These are phyloP conservation scores for Penelope pileata DNA, from an alignment of 2,113 vertebrate genomes.

Conservation along the genomic window DNA sequence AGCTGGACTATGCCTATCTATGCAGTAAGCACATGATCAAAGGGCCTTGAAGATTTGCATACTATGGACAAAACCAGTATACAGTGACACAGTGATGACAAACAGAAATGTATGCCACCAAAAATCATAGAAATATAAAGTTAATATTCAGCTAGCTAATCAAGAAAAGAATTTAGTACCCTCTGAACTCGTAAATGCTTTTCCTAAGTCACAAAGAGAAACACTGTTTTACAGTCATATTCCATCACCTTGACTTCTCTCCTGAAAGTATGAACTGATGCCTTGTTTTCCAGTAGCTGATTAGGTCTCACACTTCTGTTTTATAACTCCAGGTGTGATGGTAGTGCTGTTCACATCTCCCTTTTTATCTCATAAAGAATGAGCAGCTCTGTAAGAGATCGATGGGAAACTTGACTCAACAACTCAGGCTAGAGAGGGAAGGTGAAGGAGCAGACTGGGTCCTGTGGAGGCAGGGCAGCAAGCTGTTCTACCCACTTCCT, in stretches of 20 bases:
- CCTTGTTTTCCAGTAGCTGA: background rate
- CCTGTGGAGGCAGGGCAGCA: too few species aligned
- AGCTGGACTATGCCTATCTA: background rate
- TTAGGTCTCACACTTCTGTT: background rate
- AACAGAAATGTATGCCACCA: background rate
- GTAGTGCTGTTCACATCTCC: background rate
- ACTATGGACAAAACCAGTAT: background rate
- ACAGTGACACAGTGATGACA: background rate
- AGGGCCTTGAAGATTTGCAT: background rate
- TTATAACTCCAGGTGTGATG: background rate
- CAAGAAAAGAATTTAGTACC: background rate
- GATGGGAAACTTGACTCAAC: too few species aligned
- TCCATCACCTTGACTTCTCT: rapidly evolving
- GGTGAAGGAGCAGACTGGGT: too few species aligned
- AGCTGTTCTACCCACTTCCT: too few species aligned
- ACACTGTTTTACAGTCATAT: background rate
- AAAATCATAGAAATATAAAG: background rate
- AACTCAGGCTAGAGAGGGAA: too few species aligned
- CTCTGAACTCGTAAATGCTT: background rate
- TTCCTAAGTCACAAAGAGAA: background rate
- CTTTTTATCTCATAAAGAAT: background rate
- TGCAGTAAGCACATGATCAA: background rate
- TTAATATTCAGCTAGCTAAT: background rate
- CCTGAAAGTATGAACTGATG: background rate
- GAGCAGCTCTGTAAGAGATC: too few species aligned